phyloP scores from a whole-genome alignment of 1,140 invertebrate species.

The Meloidogyne exigua region DNA sequence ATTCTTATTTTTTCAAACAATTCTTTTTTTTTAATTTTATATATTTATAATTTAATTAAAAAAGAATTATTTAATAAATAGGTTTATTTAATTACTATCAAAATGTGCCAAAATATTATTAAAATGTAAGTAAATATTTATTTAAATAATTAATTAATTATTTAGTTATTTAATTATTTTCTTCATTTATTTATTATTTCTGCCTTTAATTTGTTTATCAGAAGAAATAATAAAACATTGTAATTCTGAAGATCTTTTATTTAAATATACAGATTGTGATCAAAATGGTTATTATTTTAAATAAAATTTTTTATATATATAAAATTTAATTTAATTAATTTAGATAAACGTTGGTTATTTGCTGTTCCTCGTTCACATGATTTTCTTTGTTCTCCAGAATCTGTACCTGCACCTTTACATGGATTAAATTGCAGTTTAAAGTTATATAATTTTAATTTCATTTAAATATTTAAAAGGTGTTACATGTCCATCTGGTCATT shows the following conservation, averaged over 20 bases:
- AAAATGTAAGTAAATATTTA: conserved; percentile 1
- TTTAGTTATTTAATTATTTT: neutral
- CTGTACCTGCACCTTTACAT: conserved; percentile 45
- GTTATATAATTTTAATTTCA: neutral
- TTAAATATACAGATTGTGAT: conserved; percentile 59
- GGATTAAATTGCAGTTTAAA: conserved; percentile 57
- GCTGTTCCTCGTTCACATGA: conserved; percentile 51
- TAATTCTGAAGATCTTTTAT: conserved; percentile 41
- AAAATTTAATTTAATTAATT: neutral
- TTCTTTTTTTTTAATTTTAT: no score
- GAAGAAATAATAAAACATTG: conserved; percentile 24
- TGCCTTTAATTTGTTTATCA: conserved; percentile 2
- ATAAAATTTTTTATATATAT: neutral
- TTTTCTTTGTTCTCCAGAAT: conserved; percentile 42
- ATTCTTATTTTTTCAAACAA: neutral
- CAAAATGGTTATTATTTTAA: conserved; percentile 20
- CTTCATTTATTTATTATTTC: neutral
- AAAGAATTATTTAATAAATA: no score
- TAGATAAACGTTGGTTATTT: conserved; percentile 50
- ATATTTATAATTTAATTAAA: no score
- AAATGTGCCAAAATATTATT: neutral
- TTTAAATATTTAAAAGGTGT: conserved; percentile 48
- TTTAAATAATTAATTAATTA: neutral
- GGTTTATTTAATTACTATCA: neutral
- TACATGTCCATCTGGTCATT: conserved; percentile 54